Evolutionary conservation across 2,797 vertebrate genomes (phyloP), one percentile per base, ranked within the genome.

Genomic region (Lagocephalus sceleratus): DNA sequence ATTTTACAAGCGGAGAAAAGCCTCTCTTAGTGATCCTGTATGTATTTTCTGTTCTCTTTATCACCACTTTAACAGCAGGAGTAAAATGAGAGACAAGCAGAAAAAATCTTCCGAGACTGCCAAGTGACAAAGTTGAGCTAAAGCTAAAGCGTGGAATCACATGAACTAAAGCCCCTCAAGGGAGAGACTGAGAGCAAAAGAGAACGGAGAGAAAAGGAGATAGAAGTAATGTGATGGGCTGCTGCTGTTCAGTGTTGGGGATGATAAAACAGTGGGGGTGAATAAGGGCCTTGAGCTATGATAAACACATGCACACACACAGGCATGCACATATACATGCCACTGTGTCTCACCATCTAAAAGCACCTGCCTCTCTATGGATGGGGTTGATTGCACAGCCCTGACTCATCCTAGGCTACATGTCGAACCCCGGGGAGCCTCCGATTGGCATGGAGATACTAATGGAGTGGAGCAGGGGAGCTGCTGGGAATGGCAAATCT

Each of bases 341-440:
- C 21, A 46, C 57, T 68, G 73, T 67, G 65, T 78, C 66, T 79
- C 69, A 75, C 73, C 66, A 77, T 65, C 76, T 82, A 47, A 67
- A 74, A 83, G 81, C 87, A 89, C 89, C 84, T 89, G 85, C 78
- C 66, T 83, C 66, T 85, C 73, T 61, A 54, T 81, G 82, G 75
- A 79, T 66, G 66, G 73, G 82, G 70, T 73, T 80, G 76, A 82
- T 87, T 89, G 87, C 85, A 85, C 81, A 86, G 84, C 79, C 88
- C 87, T 88, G 87, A 89, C 86, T 91, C 89, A 90, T 89, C 79
- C 77, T 85, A 83, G 88, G 87, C 85, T 89, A 83, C 85, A 87
- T 83, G 84, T 86, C 64, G 63, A 83, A 85, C 88, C 87, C 85
- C 65, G 69, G 89, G 88, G 89, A 89, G 76, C 75, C 83, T 84